Conservation (phyloP, 2,888 invertebrate genomes). For the Cantharis rustica region DNA sequence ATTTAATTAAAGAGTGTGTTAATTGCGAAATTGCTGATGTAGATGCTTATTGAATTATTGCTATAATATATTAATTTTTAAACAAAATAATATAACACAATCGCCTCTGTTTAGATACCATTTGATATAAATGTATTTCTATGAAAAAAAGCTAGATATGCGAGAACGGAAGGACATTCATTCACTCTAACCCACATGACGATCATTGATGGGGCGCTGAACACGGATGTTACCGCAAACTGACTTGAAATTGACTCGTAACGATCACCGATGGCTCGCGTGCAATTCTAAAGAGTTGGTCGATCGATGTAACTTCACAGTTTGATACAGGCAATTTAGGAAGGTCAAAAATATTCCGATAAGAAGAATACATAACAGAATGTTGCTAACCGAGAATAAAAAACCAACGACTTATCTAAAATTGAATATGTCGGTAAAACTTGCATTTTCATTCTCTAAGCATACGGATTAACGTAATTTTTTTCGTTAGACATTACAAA, state of each 20-base stretch:
- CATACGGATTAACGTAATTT: constrained; percentile 33
- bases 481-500: constrained; percentile 34
- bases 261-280: constrained; percentile 42
- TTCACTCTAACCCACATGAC: constrained; percentile 40
- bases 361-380: constrained; percentile 21
- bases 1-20: background rate
- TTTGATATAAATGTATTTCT: constrained; percentile 19
- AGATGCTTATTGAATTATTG: background rate
- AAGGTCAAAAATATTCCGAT: constrained; percentile 24
- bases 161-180: constrained; percentile 29
- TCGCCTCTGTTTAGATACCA: background rate
- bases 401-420: constrained; percentile 2
- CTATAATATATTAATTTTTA: background rate
- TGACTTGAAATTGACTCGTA: constrained; percentile 48
- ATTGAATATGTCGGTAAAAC: background rate
- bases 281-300: constrained; percentile 35
- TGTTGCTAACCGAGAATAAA: background rate
- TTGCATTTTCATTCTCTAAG: constrained; percentile 19
- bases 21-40: background rate
- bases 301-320: constrained; percentile 28
- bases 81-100: background rate
- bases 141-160: constrained; percentile 17
- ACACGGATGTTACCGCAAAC: constrained; percentile 46
- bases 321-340: constrained; percentile 28
- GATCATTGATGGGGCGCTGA: constrained; percentile 40